These are phyloP conservation scores for Orthosia incerta DNA, from an alignment of 2,888 invertebrate species.

Conservation along the genomic window DNA sequence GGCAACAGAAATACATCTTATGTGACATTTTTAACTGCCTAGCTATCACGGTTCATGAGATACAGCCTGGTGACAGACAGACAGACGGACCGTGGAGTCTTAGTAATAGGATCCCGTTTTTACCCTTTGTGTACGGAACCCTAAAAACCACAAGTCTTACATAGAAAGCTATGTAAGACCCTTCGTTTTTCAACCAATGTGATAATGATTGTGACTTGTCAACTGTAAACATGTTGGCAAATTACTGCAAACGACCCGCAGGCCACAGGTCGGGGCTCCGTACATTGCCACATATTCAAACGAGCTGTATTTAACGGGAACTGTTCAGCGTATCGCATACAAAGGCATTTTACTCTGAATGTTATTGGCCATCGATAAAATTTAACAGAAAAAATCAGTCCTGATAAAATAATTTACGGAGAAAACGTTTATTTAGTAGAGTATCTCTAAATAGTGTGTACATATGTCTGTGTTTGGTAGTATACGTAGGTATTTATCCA, in stretches of 20 bases:
- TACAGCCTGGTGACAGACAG: too few species aligned
- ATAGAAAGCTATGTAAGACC: too few species aligned
- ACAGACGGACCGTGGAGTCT: too few species aligned
- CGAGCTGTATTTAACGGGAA: slow-evolving; percentile 1
- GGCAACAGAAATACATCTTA: too few species aligned
- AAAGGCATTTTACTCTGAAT: background rate
- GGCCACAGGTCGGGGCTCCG: background rate
- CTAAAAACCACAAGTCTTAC: too few species aligned
- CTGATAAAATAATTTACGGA: background rate
- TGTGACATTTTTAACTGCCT: too few species aligned
- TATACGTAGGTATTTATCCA: background rate
- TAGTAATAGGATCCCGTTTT: too few species aligned
- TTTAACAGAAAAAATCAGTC: background rate
- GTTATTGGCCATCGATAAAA: background rate
- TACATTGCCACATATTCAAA: slow-evolving; percentile 5
- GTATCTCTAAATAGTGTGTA: too few species aligned
- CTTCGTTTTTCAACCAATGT: background rate
- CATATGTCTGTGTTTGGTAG: too few species aligned
- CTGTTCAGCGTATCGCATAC: background rate
- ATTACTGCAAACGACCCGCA: slow-evolving; percentile 4
- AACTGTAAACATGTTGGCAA: slow-evolving; percentile 20
- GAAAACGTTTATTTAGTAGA: too few species aligned
- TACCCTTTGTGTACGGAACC: too few species aligned
- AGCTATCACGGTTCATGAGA: too few species aligned
- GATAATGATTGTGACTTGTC: slow-evolving; percentile 21